Evolutionary conservation across 2,113 vertebrate genomes (phyloP).

Genomic region (Ophthalmolycus amberensis): DNA sequence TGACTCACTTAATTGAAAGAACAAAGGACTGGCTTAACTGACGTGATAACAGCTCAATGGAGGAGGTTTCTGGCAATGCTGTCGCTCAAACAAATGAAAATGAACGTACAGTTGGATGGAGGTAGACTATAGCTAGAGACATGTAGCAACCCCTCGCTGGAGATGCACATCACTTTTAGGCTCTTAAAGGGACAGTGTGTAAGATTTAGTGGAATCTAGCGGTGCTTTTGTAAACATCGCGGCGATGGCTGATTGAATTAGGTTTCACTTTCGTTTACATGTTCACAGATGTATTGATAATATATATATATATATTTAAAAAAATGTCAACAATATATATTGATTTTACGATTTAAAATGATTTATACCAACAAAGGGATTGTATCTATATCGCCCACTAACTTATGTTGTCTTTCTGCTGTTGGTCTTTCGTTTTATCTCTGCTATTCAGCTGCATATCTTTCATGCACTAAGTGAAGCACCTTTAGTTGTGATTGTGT

Average conservation of each 20-base stretch:
- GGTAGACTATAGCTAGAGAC: neutral
- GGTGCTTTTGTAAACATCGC: no score
- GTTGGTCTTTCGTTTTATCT: neutral
- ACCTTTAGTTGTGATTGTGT: slow-evolving; percentile 2
- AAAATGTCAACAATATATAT: neutral
- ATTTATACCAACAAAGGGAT: neutral
- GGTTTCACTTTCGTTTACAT: no score
- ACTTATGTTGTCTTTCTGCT: neutral
- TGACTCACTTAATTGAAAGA: slow-evolving; percentile 57
- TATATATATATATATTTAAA: neutral
- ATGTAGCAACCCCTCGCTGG: neutral
- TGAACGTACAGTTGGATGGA: neutral
- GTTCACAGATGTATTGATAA: no score
- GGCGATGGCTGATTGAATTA: no score
- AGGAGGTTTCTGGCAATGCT: slow-evolving; percentile 27
- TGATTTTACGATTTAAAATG: neutral
- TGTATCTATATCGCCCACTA: neutral
- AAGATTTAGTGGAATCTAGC: no score
- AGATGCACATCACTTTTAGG: neutral
- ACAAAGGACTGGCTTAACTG: slow-evolving; percentile 46
- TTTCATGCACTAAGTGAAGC: neutral
- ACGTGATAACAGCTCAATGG: slow-evolving; percentile 32
- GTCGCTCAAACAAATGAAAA: slow-evolving; percentile 1
- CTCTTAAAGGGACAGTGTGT: neutral
- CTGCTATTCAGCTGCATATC: neutral